Evolutionary conservation across 1,140 invertebrate species (phyloP), one percentile per base, ranked within the genome.

Genomic region (Drosophila sturtevanti): DNA sequence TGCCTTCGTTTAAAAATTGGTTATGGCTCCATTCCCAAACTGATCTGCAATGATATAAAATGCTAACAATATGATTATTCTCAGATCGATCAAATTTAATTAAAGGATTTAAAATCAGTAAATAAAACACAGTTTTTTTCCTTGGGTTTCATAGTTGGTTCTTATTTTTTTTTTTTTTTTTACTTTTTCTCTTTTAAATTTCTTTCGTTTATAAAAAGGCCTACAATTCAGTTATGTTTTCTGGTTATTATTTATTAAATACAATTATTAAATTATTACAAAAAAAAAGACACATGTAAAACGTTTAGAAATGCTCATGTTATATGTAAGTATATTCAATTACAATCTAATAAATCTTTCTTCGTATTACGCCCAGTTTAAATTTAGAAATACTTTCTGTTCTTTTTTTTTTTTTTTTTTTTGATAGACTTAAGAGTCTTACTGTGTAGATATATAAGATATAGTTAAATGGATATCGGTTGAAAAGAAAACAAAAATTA

Each of bases 121-220:
- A 37, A 37, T 37, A 22, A 65, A 64, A 72, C 24, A 64, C 1
- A 22, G 34, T 12, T 2, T 51, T 24, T 14, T 31, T 48, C 12
- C 4, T 54, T 54, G 21, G 21, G 22, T 27, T 54, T 54, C 24
- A 31, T 27, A 24, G 24, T 55, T 37, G 7, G 27, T 59, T 38
- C 78, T 80, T 85, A 68, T 81, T 77, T 66, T 81, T 58, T 72
- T 86, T 86, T 86, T n/a, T n/a, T n/a, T n/a, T n/a, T n/a, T n/a
- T n/a, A n/a, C n/a, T n/a, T n/a, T n/a, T n/a, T n/a, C n/a, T 77
- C 75, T 86, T 81, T 89, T 87, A 87, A 82, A 79, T 87, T 84
- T 79, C 37, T 82, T 87, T 77, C 69, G 89, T 82, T 79, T 89
- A 80, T 87, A 89, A 89, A 87, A 87, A 87, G 84, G 77, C 75